Conservation (phyloP, 2,888 invertebrate species). For the Meliscaeva auricollis region DNA sequence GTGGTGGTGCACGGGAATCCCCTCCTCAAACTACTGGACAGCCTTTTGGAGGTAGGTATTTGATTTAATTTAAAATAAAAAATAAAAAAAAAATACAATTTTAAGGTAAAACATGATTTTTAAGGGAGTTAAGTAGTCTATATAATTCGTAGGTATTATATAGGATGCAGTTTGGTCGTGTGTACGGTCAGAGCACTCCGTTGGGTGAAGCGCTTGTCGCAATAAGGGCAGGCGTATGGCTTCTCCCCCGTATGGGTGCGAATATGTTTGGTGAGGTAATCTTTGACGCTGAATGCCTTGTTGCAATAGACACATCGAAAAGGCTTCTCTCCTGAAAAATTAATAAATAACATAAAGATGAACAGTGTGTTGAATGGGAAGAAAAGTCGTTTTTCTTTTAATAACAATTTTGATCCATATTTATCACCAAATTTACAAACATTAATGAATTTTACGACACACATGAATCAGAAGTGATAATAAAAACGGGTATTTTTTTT, state of each 20-base stretch:
- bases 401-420: no score
- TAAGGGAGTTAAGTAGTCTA: constrained; percentile 49
- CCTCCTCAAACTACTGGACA: constrained; percentile 29
- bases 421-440: no score
- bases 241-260: constrained; percentile 83
- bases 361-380: neutral
- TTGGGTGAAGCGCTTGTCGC: constrained; percentile 83
- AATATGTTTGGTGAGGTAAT: constrained; percentile 84
- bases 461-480: no score
- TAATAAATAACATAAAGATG: constrained; percentile 1
- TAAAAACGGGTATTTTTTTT: no score
- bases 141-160: constrained; percentile 55
- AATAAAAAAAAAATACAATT: constrained; percentile 53
- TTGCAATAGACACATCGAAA: constrained; percentile 83
- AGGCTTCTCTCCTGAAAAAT: constrained; percentile 82
- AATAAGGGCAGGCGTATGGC: constrained; percentile 83
- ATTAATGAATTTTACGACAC: no score
- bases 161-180: constrained; percentile 83
- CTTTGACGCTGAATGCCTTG: constrained; percentile 83
- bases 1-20: constrained; percentile 20
- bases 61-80: neutral
- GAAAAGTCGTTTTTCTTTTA: no score
- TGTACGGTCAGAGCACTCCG: constrained; percentile 83
- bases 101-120: constrained; percentile 62
- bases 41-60: constrained; percentile 48